These are phyloP conservation scores for Villa cingulata DNA, from an alignment of 2,888 invertebrate genomes.

Conservation along the genomic window DNA sequence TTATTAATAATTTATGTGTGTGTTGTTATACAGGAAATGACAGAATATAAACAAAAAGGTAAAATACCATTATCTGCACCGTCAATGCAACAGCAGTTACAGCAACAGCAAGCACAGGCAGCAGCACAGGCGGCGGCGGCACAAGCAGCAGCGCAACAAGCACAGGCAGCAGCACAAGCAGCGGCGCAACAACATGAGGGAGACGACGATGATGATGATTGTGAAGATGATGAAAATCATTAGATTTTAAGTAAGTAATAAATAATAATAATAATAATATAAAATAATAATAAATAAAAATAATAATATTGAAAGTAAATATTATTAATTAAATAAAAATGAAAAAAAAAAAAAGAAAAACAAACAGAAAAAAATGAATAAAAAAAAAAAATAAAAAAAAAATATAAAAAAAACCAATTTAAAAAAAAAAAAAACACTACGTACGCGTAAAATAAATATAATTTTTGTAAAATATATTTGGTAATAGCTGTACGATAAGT, in stretches of 20 bases:
- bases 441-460: neutral
- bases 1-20: no score
- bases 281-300: neutral
- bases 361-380: no score
- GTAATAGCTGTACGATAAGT: neutral
- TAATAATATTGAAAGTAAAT: neutral
- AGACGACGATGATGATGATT: slow-evolving; percentile 36
- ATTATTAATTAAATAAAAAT: no score
- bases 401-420: no score
- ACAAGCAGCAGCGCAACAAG: slow-evolving; percentile 16
- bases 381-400: no score
- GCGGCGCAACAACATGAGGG: slow-evolving; percentile 27
- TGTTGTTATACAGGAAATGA: slow-evolving; percentile 30
- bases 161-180: slow-evolving; percentile 20
- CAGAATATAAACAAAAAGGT: slow-evolving; percentile 37
- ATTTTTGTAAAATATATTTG: neutral
- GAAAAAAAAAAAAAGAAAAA: no score
- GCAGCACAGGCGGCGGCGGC: slow-evolving; percentile 29
- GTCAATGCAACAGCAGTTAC: slow-evolving; percentile 26
- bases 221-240: slow-evolving; percentile 37
- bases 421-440: neutral
- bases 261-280: neutral
- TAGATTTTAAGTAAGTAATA: slow-evolving; percentile 24
- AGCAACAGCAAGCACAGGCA: slow-evolving; percentile 9
- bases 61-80: slow-evolving; percentile 36